Percentiles rank a stretch among this genome's conserved stretches.
phyloP scores from a whole-genome alignment of 2,888 invertebrate species.

The Acrobasis consociella region DNA sequence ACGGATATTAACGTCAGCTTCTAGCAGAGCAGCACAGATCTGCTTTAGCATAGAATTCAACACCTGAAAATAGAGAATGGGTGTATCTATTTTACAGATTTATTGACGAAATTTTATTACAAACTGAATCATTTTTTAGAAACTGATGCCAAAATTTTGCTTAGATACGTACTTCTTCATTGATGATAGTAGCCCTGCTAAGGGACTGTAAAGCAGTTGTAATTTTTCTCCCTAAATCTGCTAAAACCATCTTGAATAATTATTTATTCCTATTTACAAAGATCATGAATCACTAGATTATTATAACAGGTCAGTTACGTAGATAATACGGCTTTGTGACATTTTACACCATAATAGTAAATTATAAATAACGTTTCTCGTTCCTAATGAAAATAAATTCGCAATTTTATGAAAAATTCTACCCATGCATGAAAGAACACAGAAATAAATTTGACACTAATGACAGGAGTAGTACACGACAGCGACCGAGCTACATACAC shows the following conservation, averaged over 20 bases:
- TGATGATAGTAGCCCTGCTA: conserved; percentile 98
- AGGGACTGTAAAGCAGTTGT: conserved; percentile 98
- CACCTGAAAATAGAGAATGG: conserved; percentile 83
- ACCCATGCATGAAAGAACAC: conserved; percentile 15
- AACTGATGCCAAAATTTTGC: neutral
- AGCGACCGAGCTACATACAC: conserved; percentile 36
- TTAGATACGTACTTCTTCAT: conserved; percentile 91
- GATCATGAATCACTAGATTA: conserved; percentile 29
- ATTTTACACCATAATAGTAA: conserved; percentile 37
- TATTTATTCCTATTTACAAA: conserved; percentile 14
- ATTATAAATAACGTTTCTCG: neutral
- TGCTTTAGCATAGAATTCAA: conserved; percentile 99
- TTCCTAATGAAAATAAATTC: conserved; percentile 12
- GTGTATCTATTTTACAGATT: too few relatives aligned
- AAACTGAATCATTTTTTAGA: too few relatives aligned
- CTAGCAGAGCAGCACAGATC: conserved; percentile 97
- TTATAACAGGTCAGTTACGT: conserved; percentile 26
- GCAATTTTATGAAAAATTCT: conserved; percentile 21
- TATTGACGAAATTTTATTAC: too few relatives aligned
- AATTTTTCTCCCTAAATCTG: conserved; percentile 99
- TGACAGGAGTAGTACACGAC: conserved; percentile 61
- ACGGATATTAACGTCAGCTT: conserved; percentile 98
- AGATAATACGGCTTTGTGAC: conserved; percentile 37
- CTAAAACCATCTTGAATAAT: conserved; percentile 95
- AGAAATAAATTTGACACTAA: conserved; percentile 1